Conservation (phyloP, 1,140 invertebrate species). For the Yoshiicerus persimilis region DNA sequence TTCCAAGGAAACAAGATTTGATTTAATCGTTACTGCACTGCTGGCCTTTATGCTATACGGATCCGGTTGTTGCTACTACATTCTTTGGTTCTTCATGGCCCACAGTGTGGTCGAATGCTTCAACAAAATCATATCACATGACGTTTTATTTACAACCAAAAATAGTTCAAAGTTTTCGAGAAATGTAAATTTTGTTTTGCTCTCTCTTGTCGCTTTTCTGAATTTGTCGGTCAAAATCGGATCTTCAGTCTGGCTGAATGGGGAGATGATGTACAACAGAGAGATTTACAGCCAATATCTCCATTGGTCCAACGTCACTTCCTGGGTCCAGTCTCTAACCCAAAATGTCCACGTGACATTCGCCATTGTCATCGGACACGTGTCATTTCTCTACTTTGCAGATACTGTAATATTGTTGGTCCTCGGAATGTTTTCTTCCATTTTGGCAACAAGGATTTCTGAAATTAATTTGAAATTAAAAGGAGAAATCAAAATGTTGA, state of each 20-base stretch:
- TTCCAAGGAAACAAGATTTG: neutral
- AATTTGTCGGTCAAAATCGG: neutral
- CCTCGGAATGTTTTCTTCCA: neutral
- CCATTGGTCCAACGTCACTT: neutral
- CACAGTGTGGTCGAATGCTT: neutral
- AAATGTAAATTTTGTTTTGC: neutral
- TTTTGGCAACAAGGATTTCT: neutral
- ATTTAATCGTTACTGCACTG: neutral
- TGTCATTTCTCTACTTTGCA: neutral
- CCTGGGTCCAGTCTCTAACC: neutral
- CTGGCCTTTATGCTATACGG: neutral
- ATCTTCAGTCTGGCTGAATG: neutral
- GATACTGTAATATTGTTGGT: neutral
- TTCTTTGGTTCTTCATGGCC: neutral
- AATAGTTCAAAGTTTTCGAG: neutral
- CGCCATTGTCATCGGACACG: neutral
- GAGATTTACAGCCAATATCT: neutral
- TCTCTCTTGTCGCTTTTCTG: neutral
- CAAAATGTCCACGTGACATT: neutral
- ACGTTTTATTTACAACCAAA: too few relatives aligned
- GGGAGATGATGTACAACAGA: neutral
- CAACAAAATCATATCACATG: neutral
- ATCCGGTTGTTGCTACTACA: neutral
- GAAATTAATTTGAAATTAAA: neutral
- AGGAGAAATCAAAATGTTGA: neutral